Base-by-base conservation (phyloP, 92 coral and sea anemone genomes). In the Metridium senile region DNA sequence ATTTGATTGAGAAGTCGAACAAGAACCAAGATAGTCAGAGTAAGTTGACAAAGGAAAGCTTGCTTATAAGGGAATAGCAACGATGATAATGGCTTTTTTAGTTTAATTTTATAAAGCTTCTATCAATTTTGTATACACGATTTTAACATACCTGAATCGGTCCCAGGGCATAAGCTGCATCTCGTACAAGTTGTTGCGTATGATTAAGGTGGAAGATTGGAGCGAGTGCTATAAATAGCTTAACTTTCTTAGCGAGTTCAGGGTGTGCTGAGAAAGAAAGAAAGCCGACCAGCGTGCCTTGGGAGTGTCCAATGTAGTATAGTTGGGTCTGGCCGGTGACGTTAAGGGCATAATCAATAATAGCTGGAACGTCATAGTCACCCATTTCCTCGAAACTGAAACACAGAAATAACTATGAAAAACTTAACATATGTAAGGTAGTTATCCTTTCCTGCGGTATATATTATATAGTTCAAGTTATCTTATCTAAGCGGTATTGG, bases 241-340 rank as follows among this genome's bases (percentile, higher is more conserved):
- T 93, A 30, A 96, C 93, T 75, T 86, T 88, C 65, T 87, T 84
- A 22, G 91, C 93, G 58, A 90, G 64, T 45, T 94, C 79, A 64
- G 94, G 84, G 65, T 92, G 82, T 62, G 79, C 47, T 1, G 97
- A 84, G 62, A 92, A 89, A 26, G 88, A 88, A 27, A 91, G 82
- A 58, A 95, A 95, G 29, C 89, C 99, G 65, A 92, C 86, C 72
- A 93, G 90, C 22, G 99, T 92, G 17, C 99, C 99, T 56, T 95
- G 99, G 33, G 99, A 95, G 72, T 95, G 99, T 0, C 93, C 97
- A 2, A 91, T 82, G 61, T 91, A 91, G 70, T 65, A 91, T 26
- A 91, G 76, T 64, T 91, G 85, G 0, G 74, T 25, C 79, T 91
- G 89, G 3, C 88, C 86, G 20, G 93, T 74, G 67, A 80, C 75